phyloP scores from a whole-genome alignment of 2,888 invertebrate genomes.

The Gymnocheta viridis region DNA sequence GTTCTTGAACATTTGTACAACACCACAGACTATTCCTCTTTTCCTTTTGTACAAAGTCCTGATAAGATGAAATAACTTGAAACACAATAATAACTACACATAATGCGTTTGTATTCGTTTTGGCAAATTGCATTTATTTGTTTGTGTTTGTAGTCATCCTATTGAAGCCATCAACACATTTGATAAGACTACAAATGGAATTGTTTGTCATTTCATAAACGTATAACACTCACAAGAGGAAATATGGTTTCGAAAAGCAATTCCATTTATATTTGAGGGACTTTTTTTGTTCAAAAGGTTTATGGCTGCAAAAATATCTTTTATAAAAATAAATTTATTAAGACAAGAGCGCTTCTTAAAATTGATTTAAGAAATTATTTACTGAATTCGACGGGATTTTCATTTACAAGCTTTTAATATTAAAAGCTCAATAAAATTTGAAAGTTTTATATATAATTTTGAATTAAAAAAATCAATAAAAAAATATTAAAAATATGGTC shows the following conservation, averaged over 20 bases:
- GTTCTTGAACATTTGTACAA: slow-evolving; percentile 16
- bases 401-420: too few species aligned
- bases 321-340: neutral
- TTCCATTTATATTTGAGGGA: neutral
- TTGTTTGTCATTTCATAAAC: slow-evolving; percentile 9
- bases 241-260: slow-evolving; percentile 5
- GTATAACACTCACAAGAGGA: neutral
- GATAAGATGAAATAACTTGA: slow-evolving; percentile 13
- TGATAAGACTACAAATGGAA: slow-evolving; percentile 2
- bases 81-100: neutral
- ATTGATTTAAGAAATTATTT: neutral
- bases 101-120: slow-evolving; percentile 15
- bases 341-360: neutral
- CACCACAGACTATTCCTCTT: neutral
- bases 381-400: too few species aligned
- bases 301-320: neutral
- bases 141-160: slow-evolving; percentile 20
- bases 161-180: slow-evolving; percentile 7
- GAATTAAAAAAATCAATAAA: too few species aligned
- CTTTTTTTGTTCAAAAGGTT: neutral
- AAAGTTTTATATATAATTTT: too few species aligned
- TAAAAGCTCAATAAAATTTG: too few species aligned
- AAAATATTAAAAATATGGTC: too few species aligned
- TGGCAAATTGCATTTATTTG: slow-evolving; percentile 47
- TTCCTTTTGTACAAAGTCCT: neutral